Percentiles rank a stretch among this genome's conserved stretches.
These are phyloP conservation scores for Lithobates pipiens DNA, from an alignment of 2,797 vertebrate species.

Conservation along the genomic window DNA sequence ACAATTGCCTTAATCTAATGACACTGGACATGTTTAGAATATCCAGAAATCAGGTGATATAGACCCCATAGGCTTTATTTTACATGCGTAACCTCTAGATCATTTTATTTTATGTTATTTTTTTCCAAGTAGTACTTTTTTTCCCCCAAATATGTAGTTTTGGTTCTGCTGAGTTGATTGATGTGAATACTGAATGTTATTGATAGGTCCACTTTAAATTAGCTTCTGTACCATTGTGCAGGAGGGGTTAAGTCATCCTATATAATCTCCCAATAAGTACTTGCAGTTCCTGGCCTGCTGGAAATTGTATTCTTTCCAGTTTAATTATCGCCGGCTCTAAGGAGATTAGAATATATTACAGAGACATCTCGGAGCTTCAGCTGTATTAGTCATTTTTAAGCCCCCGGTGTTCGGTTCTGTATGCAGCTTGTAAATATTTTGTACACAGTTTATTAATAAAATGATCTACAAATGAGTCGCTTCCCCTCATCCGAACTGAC, in stretches of 20 bases:
- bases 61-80: no score
- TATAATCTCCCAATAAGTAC: conserved; percentile 15
- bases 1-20: no score
- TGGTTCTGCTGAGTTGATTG: no score
- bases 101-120: no score
- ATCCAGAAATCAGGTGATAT: no score
- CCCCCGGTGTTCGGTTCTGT: conserved; percentile 26
- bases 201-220: not conserved
- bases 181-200: not conserved
- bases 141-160: no score
- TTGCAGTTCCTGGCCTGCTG: conserved; percentile 38
- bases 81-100: no score
- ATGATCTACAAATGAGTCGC: conserved; percentile 49
- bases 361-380: conserved; percentile 48
- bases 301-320: conserved; percentile 55
- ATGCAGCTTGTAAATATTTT: conserved; percentile 54
- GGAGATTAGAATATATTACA: conserved; percentile 55
- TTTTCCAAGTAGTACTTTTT: no score
- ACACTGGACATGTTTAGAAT: no score
- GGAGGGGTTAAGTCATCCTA: conserved; percentile 42
- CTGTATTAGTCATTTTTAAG: conserved; percentile 56
- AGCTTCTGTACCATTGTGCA: not conserved
- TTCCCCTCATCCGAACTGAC: conserved; percentile 16
- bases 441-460: conserved; percentile 58
- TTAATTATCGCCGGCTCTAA: conserved; percentile 61